phyloP scores from a whole-genome alignment of 92 coral and sea anemone species.

The Parazoanthus swiftii region DNA sequence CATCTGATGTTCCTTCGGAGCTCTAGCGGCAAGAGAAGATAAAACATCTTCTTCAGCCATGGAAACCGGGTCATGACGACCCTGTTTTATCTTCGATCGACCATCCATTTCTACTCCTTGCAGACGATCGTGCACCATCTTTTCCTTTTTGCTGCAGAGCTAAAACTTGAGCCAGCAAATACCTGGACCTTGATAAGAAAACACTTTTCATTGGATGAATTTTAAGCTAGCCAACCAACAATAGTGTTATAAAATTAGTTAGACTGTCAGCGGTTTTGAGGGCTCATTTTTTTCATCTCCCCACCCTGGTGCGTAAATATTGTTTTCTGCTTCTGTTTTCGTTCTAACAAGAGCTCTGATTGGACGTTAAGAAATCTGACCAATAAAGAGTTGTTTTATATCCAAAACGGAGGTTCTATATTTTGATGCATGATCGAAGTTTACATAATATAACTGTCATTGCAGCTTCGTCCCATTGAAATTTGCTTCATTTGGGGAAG shows the following conservation, averaged over 20 bases:
- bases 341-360: constrained; percentile 21
- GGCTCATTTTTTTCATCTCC: background rate
- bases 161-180: constrained; percentile 32
- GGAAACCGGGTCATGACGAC: constrained; percentile 43
- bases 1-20: constrained; percentile 81
- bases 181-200: background rate
- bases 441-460: constrained; percentile 5
- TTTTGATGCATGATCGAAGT: constrained; percentile 16
- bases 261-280: constrained; percentile 8
- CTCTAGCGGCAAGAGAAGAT: constrained; percentile 60
- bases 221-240: constrained; percentile 5
- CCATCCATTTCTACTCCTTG: constrained; percentile 67
- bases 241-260: background rate
- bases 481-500: background rate
- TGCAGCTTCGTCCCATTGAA: background rate
- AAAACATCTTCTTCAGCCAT: constrained; percentile 71
- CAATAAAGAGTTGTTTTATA: constrained; percentile 12
- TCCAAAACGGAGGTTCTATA: constrained; percentile 14
- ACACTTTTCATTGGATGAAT: constrained; percentile 10
- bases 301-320: background rate
- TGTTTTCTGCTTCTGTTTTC: background rate
- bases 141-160: constrained; percentile 24
- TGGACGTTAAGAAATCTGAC: background rate
- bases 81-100: constrained; percentile 51
- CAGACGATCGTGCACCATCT: constrained; percentile 83